phyloP scores from a whole-genome alignment of 2,888 invertebrate genomes.

The Odontocerum albicorne region DNA sequence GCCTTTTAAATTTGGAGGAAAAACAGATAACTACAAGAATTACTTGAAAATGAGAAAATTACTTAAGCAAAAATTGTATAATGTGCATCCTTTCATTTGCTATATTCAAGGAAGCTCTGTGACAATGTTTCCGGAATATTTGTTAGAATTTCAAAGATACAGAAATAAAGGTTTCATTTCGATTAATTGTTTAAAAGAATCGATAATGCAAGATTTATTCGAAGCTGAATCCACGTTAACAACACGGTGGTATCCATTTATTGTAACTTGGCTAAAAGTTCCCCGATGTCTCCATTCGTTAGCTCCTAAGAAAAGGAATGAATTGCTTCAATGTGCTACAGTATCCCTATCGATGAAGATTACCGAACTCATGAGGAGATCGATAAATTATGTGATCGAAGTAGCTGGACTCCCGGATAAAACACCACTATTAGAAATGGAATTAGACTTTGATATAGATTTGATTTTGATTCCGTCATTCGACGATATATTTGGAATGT shows the following conservation, averaged over 20 bases:
- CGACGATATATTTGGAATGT: conserved; percentile 57
- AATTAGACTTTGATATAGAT: conserved; percentile 56
- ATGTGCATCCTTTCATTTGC: conserved; percentile 65
- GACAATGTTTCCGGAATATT: conserved; percentile 53
- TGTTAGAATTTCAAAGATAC: conserved; percentile 58
- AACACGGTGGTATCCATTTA: conserved; percentile 51
- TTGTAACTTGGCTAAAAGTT: conserved; percentile 53
- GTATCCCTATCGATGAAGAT: conserved; percentile 61
- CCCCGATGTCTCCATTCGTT: conserved; percentile 52
- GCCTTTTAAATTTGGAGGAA: conserved; percentile 63
- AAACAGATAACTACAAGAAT: conserved; percentile 60
- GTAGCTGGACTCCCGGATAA: conserved; percentile 54
- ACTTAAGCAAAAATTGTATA: conserved; percentile 59
- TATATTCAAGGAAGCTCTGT: conserved; percentile 59
- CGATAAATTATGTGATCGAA: conserved; percentile 64
- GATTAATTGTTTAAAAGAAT: conserved; percentile 45
- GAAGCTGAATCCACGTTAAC: conserved; percentile 51
- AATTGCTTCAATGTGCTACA: conserved; percentile 51
- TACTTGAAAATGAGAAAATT: conserved; percentile 60
- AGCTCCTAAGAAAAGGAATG: conserved; percentile 46
- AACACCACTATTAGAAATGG: conserved; percentile 65
- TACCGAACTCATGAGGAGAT: conserved; percentile 66
- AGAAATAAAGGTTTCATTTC: conserved; percentile 48
- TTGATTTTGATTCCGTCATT: conserved; percentile 63
- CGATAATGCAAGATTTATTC: conserved; percentile 49